Percentiles rank a stretch among this genome's conserved stretches.
These are phyloP conservation scores for Acanthosepion lycidas DNA, from an alignment of 2,888 invertebrate species.

Conservation along the genomic window DNA sequence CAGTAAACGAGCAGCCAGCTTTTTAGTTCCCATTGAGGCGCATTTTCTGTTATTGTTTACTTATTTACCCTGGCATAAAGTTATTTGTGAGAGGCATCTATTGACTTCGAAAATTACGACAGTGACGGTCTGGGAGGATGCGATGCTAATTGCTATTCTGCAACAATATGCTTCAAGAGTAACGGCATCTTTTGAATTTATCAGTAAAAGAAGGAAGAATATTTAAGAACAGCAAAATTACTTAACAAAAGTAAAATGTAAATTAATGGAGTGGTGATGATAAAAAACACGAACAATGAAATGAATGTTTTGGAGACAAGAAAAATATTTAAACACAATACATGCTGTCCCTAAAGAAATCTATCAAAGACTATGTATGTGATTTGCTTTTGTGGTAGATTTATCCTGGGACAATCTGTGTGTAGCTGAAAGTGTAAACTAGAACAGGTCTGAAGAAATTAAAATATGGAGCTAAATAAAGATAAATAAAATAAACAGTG, in stretches of 20 bases:
- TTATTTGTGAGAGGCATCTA: too few species aligned
- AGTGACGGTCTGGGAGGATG: too few species aligned
- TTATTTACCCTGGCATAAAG: too few species aligned
- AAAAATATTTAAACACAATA: neutral
- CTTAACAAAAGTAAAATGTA: neutral
- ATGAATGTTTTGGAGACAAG: neutral
- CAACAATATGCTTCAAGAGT: too few species aligned
- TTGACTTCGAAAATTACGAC: too few species aligned
- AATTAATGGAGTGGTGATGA: neutral
- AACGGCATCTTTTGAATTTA: too few species aligned
- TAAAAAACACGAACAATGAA: neutral
- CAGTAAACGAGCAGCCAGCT: too few species aligned
- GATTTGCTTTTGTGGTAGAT: neutral
- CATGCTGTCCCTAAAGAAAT: neutral
- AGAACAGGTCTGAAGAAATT: conserved; percentile 33
- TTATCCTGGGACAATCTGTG: neutral
- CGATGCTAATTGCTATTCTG: too few species aligned
- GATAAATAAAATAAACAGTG: conserved; percentile 9
- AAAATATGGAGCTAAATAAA: conserved; percentile 33
- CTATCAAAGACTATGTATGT: neutral
- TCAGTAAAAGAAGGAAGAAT: too few species aligned
- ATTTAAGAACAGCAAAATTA: too few species aligned
- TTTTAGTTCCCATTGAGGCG: too few species aligned
- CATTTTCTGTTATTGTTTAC: too few species aligned
- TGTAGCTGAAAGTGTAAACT: neutral